Evolutionary conservation across 1,140 invertebrate genomes (phyloP).

Genomic region (Diorhabda elongata): DNA sequence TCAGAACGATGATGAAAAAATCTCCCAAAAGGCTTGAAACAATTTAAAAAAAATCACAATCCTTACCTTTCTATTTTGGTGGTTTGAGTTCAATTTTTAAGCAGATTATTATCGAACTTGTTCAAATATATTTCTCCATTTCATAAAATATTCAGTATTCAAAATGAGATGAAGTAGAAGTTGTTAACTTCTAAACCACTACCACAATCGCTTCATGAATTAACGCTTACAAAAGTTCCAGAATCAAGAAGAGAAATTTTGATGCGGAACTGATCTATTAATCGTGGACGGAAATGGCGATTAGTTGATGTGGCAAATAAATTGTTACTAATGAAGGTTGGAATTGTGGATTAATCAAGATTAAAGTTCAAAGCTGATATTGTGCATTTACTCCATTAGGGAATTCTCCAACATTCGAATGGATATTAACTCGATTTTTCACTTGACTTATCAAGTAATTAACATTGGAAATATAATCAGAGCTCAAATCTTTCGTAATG

Average conservation of each 20-base stretch:
- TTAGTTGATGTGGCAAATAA: slow-evolving; percentile 2
- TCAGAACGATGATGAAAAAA: too few species aligned
- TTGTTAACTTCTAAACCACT: too few species aligned
- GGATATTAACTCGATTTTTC: slow-evolving; percentile 3
- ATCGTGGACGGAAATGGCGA: not conserved
- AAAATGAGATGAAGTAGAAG: too few species aligned
- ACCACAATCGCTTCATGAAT: not conserved
- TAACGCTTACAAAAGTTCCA: not conserved
- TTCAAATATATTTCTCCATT: too few species aligned
- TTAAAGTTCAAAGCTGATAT: not conserved
- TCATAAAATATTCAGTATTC: too few species aligned
- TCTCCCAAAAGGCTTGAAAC: too few species aligned
- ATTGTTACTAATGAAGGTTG: not conserved
- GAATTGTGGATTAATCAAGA: not conserved
- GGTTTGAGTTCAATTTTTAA: too few species aligned
- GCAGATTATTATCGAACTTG: too few species aligned
- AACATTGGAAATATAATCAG: too few species aligned
- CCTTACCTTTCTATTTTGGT: too few species aligned
- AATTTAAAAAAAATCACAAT: too few species aligned
- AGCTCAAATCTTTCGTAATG: too few species aligned
- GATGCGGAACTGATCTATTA: not conserved
- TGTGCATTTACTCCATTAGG: not conserved
- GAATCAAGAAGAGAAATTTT: not conserved
- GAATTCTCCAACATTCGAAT: not conserved
- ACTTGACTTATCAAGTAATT: not conserved